Evolutionary conservation across 2,113 vertebrate genomes (phyloP).

Genomic region (Boulengeromyrus knoepffleri): DNA sequence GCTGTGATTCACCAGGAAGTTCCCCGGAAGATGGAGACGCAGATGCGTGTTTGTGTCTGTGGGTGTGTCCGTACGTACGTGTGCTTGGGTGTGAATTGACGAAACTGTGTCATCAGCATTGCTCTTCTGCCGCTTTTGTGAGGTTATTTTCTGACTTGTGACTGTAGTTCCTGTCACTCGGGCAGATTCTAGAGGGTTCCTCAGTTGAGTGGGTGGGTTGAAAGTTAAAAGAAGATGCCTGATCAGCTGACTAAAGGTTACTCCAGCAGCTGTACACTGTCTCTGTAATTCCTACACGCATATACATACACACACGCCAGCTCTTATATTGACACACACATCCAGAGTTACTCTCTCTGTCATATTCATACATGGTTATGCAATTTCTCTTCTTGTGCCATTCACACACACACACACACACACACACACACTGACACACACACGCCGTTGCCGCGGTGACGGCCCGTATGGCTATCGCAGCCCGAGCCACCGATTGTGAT

Average conservation of each 20-base stretch:
- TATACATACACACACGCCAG: background rate
- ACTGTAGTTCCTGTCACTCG: background rate
- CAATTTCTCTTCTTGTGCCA: background rate
- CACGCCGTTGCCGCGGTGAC: background rate
- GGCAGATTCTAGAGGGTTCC: background rate
- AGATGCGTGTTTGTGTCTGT: background rate
- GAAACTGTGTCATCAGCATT: background rate
- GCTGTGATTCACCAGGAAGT: background rate
- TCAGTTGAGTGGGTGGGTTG: background rate
- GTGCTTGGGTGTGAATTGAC: background rate
- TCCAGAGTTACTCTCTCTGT: background rate
- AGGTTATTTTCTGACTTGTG: background rate
- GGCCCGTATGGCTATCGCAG: background rate
- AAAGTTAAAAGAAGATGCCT: background rate
- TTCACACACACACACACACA: background rate
- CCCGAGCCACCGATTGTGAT: background rate
- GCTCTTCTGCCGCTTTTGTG: background rate
- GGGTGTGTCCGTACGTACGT: background rate
- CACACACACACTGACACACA: background rate
- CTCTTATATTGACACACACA: slow-evolving; percentile 17
- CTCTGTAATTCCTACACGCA: background rate
- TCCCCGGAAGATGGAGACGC: background rate
- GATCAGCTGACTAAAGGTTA: background rate
- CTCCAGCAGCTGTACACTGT: background rate
- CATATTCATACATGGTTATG: background rate